Conservation (phyloP, 2,797 vertebrate genomes). For the Hapalemur alaotrensis region DNA sequence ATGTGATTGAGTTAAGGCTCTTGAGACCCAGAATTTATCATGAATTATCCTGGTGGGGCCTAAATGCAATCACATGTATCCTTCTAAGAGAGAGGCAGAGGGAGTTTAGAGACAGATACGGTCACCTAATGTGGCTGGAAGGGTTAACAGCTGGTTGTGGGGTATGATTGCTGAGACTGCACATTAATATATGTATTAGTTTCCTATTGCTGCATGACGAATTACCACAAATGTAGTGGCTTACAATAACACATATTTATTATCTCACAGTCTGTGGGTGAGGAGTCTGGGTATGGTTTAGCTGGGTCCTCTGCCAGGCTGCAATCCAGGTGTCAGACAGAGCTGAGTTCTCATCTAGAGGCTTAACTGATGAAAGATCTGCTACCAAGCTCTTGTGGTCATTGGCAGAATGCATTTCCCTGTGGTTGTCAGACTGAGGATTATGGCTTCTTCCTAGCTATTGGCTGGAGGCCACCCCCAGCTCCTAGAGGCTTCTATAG, state of each 20-base stretch:
- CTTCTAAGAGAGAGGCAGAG: neutral
- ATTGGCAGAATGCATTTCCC: neutral
- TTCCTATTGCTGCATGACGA: constrained; percentile 28
- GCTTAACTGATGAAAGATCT: neutral
- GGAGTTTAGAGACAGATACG: neutral
- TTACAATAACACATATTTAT: neutral
- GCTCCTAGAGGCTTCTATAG: neutral
- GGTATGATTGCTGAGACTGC: neutral
- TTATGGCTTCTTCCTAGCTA: neutral
- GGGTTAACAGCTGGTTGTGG: neutral
- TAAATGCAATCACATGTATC: neutral
- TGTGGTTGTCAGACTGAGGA: neutral
- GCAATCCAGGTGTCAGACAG: neutral
- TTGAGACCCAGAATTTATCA: neutral
- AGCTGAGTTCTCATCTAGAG: neutral
- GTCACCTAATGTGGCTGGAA: neutral
- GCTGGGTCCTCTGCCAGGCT: neutral
- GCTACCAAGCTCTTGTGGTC: neutral
- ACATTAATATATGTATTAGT: neutral
- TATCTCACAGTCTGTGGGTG: neutral
- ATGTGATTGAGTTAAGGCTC: neutral
- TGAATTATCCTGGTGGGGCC: neutral
- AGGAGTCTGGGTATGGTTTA: neutral
- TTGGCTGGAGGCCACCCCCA: neutral
- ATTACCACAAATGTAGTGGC: neutral